These are phyloP conservation scores for Tenualosa ilisha DNA, from an alignment of 2,797 vertebrate genomes.

Conservation along the genomic window DNA sequence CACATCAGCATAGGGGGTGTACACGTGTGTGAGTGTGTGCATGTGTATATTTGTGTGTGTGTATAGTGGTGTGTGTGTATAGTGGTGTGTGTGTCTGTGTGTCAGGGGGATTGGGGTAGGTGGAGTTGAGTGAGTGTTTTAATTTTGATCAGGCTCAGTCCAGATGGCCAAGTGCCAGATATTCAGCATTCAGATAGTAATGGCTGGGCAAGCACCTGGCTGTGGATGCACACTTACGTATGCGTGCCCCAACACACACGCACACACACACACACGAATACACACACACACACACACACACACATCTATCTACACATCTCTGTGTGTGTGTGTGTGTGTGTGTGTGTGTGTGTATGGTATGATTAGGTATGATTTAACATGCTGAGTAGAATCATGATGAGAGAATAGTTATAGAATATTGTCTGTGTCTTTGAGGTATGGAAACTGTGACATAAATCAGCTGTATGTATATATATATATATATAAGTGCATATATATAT, in stretches of 20 bases:
- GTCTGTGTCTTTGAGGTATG: not conserved
- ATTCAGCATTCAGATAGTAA: slow-evolving; percentile 5
- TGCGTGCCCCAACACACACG: not conserved
- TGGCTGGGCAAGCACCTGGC: slow-evolving; percentile 3
- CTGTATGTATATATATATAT: not conserved
- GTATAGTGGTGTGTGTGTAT: not conserved
- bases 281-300: slow-evolving; percentile 29
- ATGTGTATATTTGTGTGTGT: slow-evolving; percentile 17
- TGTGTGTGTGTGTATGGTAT: not conserved
- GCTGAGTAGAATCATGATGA: not conserved
- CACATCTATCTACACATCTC: not conserved
- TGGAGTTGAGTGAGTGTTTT: slow-evolving; percentile 13
- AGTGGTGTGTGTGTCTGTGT: not conserved
- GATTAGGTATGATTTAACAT: not conserved
- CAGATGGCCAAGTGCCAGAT: slow-evolving; percentile 1
- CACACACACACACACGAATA: not conserved
- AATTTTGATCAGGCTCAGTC: not conserved
- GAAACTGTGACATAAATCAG: not conserved
- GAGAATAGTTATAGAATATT: not conserved
- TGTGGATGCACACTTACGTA: not conserved
- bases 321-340: slow-evolving; percentile 1
- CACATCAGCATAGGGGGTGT: slow-evolving; percentile 2
- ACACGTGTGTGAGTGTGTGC: not conserved
- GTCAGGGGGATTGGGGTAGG: not conserved
- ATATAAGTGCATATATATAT: too few relatives aligned